Evolutionary conservation across 2,888 invertebrate species (phyloP), one percentile per base, ranked within the genome.

Genomic region (Girardia tigrina): DNA sequence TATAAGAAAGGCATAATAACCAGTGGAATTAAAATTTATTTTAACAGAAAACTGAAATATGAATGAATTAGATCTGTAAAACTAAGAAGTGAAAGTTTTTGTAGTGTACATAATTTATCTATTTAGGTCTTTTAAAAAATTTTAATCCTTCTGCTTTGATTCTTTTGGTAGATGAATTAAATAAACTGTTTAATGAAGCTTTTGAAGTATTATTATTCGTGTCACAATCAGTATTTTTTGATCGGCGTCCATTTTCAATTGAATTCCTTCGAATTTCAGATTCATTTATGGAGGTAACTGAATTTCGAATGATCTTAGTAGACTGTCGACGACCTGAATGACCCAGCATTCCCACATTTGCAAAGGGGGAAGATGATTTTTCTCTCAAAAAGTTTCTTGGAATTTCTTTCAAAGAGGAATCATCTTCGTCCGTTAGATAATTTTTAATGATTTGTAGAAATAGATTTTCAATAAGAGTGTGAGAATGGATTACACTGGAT

Each of bases 391-490:
- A 56, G 2, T 8, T 8, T 20, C 23, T 56, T 2, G 56, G 56
- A 16, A n/a, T 56, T n/a, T 56, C 56, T n/a, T 56, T n/a, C 23
- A 20, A 23, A 8, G 56, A 56, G n/a, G 23, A 12, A 12, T 56
- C 56, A n/a, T 56, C 56, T 56, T 56, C 56, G n/a, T 56, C 56
- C 6, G n/a, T 56, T 23, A 56, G 23, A 56, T 56, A 56, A 56
- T 56, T 56, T 56, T 56, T 56, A 8, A 56, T 56, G n/a, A 56
- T 56, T 56, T 56, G 56, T 23, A 56, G n/a, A 56, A 56, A 56
- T n/a, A 56, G 23, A 56, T 56, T 4, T 56, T 56, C 56, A 2
- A 56, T 56, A 2, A 56, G 20, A 2, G 56, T 12, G n/a, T 56
- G 56, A 4, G 56, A 56, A 16, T 56, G 23, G 4, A 56, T 56